Evolutionary conservation across 2,797 vertebrate genomes (phyloP).

Genomic region (Tamandua tetradactyla): DNA sequence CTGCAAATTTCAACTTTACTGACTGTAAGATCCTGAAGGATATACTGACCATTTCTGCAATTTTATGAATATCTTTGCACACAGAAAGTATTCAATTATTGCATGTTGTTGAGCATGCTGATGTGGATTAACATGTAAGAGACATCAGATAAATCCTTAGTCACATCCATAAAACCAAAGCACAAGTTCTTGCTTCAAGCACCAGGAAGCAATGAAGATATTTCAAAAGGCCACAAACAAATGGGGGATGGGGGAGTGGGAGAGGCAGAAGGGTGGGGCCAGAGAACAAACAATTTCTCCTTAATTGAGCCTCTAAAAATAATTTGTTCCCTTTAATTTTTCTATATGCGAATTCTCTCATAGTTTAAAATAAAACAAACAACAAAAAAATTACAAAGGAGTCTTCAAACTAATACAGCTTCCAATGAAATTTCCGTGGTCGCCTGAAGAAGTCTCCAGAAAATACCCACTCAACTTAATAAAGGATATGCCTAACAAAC

Average conservation of each 20-base stretch:
- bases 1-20: background rate
- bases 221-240: background rate
- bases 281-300: background rate
- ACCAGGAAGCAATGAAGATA: background rate
- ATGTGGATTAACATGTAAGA: background rate
- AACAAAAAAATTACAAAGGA: background rate
- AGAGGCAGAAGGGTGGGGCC: background rate
- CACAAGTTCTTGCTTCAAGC: background rate
- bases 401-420: background rate
- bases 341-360: background rate
- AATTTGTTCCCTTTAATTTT: background rate
- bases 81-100: background rate
- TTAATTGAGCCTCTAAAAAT: background rate
- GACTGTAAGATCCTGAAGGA: background rate
- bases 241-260: background rate
- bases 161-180: background rate
- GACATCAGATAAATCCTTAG: background rate
- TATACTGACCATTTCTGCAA: background rate
- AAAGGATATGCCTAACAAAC: background rate
- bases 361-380: background rate
- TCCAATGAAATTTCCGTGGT: background rate
- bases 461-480: background rate
- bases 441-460: background rate
- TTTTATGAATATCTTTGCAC: background rate
- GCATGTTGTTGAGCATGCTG: background rate